Evolutionary conservation across 2,888 invertebrate genomes (phyloP).

Genomic region (Dasysyrphus tricinctus): DNA sequence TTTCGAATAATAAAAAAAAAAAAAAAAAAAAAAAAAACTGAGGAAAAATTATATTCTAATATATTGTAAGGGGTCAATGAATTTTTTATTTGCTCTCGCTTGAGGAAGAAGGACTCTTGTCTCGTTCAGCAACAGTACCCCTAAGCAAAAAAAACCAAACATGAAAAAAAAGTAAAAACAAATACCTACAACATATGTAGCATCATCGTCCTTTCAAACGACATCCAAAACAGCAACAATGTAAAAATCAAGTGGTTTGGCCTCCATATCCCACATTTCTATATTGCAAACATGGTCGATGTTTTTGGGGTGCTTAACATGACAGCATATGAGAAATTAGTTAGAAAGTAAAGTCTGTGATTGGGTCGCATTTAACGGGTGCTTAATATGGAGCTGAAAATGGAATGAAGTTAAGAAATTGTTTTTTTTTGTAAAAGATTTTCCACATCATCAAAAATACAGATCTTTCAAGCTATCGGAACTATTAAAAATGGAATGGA

Average conservation of each 20-base stretch:
- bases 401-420: no score
- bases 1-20: conserved; percentile 11
- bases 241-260: conserved; percentile 65
- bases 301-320: conserved; percentile 59
- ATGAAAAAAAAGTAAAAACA: conserved; percentile 4
- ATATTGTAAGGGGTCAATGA: conserved; percentile 69
- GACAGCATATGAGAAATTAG: conserved; percentile 71
- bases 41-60: conserved; percentile 46
- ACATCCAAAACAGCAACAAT: conserved; percentile 53
- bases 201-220: conserved; percentile 20
- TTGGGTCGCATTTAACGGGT: neutral
- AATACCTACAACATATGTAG: conserved; percentile 10
- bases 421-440: no score
- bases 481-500: no score
- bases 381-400: no score
- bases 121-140: conserved; percentile 35
- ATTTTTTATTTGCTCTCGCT: conserved; percentile 66
- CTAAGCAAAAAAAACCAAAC: neutral
- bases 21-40: conserved; percentile 8
- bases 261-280: conserved; percentile 41
- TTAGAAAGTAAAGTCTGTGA: neutral
- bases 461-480: no score
- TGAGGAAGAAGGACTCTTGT: conserved; percentile 28
- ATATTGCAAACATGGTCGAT: conserved; percentile 27
- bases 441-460: no score